phyloP scores from a whole-genome alignment of 92 coral and sea anemone species.

The Zoanthus sansibaricus region DNA sequence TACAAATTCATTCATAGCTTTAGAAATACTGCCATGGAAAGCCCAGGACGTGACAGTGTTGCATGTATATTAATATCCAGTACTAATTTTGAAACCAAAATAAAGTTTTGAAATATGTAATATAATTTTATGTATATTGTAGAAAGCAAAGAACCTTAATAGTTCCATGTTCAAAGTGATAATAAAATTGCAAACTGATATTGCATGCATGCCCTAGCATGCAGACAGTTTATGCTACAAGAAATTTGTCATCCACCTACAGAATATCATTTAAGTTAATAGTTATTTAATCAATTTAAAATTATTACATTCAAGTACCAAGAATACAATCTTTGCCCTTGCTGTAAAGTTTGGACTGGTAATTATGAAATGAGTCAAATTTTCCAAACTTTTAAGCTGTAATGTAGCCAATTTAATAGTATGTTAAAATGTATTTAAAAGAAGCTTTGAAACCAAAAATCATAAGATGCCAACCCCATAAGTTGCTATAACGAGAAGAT shows the following conservation, averaged over 20 bases:
- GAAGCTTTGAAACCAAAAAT: no score
- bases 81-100: slow-evolving; percentile 44
- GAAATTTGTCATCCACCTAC: background rate
- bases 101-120: slow-evolving; percentile 22
- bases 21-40: background rate
- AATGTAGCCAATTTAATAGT: no score
- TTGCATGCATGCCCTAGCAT: slow-evolving; percentile 3
- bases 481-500: no score
- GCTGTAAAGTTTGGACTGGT: no score
- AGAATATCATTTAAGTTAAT: background rate
- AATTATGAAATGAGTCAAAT: no score
- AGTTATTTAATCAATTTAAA: no score
- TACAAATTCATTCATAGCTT: background rate
- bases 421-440: no score
- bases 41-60: background rate
- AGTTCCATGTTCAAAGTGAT: slow-evolving; percentile 3
- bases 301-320: no score
- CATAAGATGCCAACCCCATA: no score
- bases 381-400: no score
- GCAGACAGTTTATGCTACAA: background rate
- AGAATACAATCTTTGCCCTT: no score
- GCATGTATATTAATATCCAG: background rate
- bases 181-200: no score
- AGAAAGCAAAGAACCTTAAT: slow-evolving; percentile 11
- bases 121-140: slow-evolving; percentile 34